Conservation (phyloP, 2,797 vertebrate species). For the Rallus crepitans region DNA sequence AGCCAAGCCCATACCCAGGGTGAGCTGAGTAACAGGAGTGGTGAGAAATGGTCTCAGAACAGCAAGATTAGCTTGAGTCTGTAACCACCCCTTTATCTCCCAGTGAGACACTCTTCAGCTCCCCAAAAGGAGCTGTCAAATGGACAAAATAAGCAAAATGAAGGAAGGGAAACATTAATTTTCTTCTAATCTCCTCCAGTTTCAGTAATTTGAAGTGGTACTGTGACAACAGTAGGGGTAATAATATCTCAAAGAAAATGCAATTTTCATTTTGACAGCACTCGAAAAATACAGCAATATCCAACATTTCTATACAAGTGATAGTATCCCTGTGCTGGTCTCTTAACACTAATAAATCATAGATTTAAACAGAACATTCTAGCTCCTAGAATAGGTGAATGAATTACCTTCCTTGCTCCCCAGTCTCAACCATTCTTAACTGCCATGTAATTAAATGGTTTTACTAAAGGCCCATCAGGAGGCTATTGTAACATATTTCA, state of each 20-base stretch:
- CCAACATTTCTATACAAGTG: background rate
- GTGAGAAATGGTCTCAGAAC: background rate
- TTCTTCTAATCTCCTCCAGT: background rate
- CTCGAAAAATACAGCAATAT: background rate
- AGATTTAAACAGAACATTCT: background rate
- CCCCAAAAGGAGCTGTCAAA: background rate
- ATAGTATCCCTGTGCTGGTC: background rate
- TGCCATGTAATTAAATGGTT: background rate
- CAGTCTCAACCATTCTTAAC: background rate
- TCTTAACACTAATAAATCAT: background rate
- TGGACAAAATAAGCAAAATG: background rate
- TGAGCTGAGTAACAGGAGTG: too few species aligned
- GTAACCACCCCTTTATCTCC: background rate
- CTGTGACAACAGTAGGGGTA: background rate
- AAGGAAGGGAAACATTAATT: background rate
- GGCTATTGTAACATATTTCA: background rate
- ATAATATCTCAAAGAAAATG: background rate
- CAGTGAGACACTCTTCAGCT: background rate
- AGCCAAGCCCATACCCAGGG: fast-evolving
- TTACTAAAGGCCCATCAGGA: background rate
- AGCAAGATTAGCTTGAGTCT: background rate
- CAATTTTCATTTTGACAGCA: background rate
- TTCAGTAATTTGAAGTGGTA: background rate
- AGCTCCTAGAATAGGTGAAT: background rate
- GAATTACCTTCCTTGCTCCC: background rate